Percentiles rank a stretch among this genome's conserved stretches.
phyloP scores from a whole-genome alignment of 2,797 vertebrate species.

The Cetoscarus ocellatus region DNA sequence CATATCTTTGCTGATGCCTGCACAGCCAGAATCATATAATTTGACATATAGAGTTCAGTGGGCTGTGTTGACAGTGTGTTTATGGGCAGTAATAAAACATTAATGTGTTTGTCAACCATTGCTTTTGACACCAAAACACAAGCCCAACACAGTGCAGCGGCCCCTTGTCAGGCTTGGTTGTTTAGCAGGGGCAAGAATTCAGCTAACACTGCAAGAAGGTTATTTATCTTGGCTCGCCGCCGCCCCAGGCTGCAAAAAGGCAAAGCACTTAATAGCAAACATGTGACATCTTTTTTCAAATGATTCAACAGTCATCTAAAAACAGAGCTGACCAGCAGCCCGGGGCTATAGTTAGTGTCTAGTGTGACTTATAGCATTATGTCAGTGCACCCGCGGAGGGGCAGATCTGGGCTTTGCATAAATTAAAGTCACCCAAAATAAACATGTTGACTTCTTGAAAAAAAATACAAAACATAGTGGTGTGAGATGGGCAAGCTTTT shows the following conservation, averaged over 20 bases:
- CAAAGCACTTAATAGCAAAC: constrained; percentile 86
- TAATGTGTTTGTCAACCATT: constrained; percentile 60
- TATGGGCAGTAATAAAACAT: constrained; percentile 64
- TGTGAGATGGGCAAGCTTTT: constrained; percentile 17
- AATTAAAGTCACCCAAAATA: constrained; percentile 83
- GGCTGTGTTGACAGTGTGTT: constrained; percentile 61
- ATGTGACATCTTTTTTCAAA: constrained; percentile 85
- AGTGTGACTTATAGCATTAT: constrained; percentile 84
- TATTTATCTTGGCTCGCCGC: constrained; percentile 82
- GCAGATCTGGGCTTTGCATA: constrained; percentile 79
- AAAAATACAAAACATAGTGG: constrained; percentile 50
- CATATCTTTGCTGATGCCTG: constrained; percentile 41
- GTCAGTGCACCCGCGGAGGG: constrained; percentile 75
- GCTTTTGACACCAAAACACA: constrained; percentile 57
- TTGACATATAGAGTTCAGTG: constrained; percentile 55
- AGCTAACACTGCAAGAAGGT: constrained; percentile 77
- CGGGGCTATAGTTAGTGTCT: constrained; percentile 82
- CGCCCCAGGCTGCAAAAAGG: constrained; percentile 71
- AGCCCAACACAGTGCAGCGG: constrained; percentile 59
- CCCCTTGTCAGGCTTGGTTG: constrained; percentile 63
- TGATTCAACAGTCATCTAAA: constrained; percentile 83
- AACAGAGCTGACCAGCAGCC: constrained; percentile 80
- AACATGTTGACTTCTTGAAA: constrained; percentile 63
- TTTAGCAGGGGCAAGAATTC: constrained; percentile 75
- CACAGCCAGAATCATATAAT: constrained; percentile 40